Evolutionary conservation across 2,797 vertebrate genomes (phyloP).

Genomic region (Anguilla pacifica): DNA sequence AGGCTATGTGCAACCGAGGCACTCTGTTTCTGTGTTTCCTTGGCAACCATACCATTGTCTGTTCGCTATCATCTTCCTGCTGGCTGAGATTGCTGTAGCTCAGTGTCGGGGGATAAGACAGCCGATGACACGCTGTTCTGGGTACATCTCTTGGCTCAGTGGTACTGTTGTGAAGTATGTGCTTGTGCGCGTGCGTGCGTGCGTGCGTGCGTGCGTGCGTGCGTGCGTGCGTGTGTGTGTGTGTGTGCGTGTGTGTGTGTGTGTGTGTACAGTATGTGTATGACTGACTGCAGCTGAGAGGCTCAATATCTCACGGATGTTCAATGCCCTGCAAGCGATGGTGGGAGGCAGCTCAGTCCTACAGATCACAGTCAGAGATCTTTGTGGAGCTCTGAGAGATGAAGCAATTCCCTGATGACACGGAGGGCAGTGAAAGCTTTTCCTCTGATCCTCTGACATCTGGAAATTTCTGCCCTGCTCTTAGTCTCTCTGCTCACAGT

Average conservation of each 20-base stretch:
- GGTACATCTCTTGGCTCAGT: conserved; percentile 3
- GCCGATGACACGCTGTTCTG: background rate
- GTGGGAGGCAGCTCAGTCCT: conserved; percentile 65
- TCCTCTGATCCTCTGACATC: background rate
- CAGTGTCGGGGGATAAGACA: conserved; percentile 36
- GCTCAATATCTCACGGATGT: conserved; percentile 44
- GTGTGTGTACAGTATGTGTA: no score
- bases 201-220: conserved; percentile 1
- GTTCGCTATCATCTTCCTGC: conserved; percentile 42
- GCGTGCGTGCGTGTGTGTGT: conserved; percentile 20
- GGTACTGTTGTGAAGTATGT: background rate
- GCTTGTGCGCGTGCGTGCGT: conserved; percentile 23
- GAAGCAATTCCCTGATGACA: conserved; percentile 14
- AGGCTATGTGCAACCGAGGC: conserved; percentile 59
- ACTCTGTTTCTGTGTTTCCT: conserved; percentile 58
- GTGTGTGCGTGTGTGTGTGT: background rate
- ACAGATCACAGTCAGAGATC: conserved; percentile 66
- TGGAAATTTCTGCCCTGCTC: background rate
- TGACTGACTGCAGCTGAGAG: conserved; percentile 24
- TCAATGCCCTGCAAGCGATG: conserved; percentile 65
- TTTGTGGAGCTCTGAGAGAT: conserved; percentile 11
- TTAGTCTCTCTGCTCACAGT: background rate
- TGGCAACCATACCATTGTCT: conserved; percentile 58
- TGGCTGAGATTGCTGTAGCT: conserved; percentile 43
- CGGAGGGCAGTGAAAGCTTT: background rate